Percentiles rank a stretch among this genome's conserved stretches.
These are phyloP conservation scores for Ochotona princeps DNA, from an alignment of 2,113 vertebrate species.

Conservation along the genomic window DNA sequence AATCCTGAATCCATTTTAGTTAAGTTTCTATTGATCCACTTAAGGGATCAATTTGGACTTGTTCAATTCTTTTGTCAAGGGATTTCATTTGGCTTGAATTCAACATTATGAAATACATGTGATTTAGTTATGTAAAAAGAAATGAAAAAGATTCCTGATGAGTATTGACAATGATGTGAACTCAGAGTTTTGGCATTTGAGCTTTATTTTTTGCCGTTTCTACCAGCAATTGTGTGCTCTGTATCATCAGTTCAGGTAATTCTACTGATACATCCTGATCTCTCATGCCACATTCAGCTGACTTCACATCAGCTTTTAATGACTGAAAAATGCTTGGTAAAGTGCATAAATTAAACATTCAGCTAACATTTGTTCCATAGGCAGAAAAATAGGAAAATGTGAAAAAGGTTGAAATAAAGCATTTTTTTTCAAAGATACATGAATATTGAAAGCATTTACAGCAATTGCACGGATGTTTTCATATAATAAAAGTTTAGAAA, in stretches of 20 bases:
- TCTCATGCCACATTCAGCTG: neutral
- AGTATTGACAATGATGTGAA: slow-evolving; percentile 56
- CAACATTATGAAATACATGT: slow-evolving; percentile 75
- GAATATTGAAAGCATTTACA: neutral
- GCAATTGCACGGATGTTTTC: neutral
- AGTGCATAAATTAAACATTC: neutral
- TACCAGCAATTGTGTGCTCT: neutral
- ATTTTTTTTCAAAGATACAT: neutral
- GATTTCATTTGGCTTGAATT: slow-evolving; percentile 78
- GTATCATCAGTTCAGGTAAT: neutral
- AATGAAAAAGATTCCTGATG: slow-evolving; percentile 51
- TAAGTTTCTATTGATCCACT: slow-evolving; percentile 85
- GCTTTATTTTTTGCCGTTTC: neutral
- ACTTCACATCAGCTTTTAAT: neutral
- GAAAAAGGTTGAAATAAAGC: neutral
- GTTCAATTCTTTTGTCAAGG: slow-evolving; percentile 78
- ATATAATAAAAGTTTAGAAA: neutral
- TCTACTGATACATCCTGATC: neutral
- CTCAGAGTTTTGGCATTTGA: slow-evolving; percentile 9
- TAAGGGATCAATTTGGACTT: slow-evolving; percentile 84
- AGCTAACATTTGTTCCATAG: slow-evolving; percentile 33
- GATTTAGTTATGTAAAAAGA: slow-evolving; percentile 61
- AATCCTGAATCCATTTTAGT: slow-evolving; percentile 84
- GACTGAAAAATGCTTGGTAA: slow-evolving; percentile 17
- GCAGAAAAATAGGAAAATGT: neutral